Base-by-base conservation (phyloP, 2,797 vertebrate species). In the Numenius phaeopus region DNA sequence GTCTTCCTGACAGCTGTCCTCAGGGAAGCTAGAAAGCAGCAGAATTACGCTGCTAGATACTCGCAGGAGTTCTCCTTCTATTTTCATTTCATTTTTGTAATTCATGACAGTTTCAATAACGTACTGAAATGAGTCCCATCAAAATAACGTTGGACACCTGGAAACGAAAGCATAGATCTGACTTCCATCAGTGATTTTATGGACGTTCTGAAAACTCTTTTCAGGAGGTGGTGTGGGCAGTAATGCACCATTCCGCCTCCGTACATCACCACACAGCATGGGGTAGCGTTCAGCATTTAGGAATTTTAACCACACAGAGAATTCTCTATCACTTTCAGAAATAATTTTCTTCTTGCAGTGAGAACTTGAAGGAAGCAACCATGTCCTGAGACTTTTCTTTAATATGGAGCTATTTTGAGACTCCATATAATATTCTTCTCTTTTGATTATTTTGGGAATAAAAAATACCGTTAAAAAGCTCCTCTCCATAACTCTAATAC, bases 21-120 rank as follows among this genome's bases (percentile, higher is more conserved):
- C 32, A 86, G 84, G 40, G 70, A 94, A 97, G 49, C 59, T 75
- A 77, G 49, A 96, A 91, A 94, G 34, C 44, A 91, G 27, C 50
- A 95, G 83, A 87, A 86, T 49, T 89, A 75, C 22, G 71, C 37
- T 72, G 18, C 49, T 71, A 82, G 62, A 87, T 29, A 40, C 16
- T 94, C 87, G 69, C 17, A 4, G 32, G 52, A 37, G 49, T 62
- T 64, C 88, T 84, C 21, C 52, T 90, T 61, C 55, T 84, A 82
- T 94, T 95, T 94, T 93, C 9, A 87, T 93, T 96, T 95, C 37
- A 61, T 94, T 82, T 92, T 89, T 46, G 16, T 96, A 93, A 94
- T 66, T 89, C 79, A 47, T 78, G 75, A n/a, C 47, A 91, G 47
- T 94, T 96, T 83, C 79, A 95, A 55, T 90, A 94, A 91, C 13